phyloP scores from a whole-genome alignment of 1,140 invertebrate genomes.

The Saxidomus purpurata region DNA sequence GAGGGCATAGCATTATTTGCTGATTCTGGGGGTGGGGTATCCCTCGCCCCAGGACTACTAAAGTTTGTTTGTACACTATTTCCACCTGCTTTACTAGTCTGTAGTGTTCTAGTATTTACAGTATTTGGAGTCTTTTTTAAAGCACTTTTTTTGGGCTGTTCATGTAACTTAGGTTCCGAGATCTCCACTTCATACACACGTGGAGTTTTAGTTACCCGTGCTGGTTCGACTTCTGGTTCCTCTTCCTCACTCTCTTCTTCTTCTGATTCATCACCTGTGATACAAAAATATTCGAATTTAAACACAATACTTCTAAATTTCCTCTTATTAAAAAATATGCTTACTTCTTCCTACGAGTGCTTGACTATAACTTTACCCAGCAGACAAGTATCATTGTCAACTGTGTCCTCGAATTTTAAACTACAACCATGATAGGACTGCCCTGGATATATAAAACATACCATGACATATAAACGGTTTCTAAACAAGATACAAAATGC shows the following conservation, averaged over 20 bases:
- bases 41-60: conserved; percentile 38
- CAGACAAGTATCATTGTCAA: too few relatives aligned
- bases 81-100: conserved; percentile 36
- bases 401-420: too few relatives aligned
- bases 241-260: conserved; percentile 60
- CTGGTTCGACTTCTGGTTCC: conserved; percentile 56
- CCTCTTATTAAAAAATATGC: too few relatives aligned
- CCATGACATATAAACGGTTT: too few relatives aligned
- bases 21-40: conserved; percentile 38
- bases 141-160: conserved; percentile 84
- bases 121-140: conserved; percentile 74
- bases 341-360: too few relatives aligned
- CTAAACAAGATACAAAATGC: too few relatives aligned
- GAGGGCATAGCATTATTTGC: conserved; percentile 65
- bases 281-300: too few relatives aligned
- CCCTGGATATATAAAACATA: too few relatives aligned
- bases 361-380: too few relatives aligned
- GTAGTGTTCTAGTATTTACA: conserved; percentile 13
- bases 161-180: conserved; percentile 82
- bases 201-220: conserved; percentile 26
- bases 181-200: conserved; percentile 74
- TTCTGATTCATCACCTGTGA: background rate
- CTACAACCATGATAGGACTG: too few relatives aligned
- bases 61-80: conserved; percentile 69
- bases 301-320: background rate